phyloP scores from a whole-genome alignment of 2,888 invertebrate genomes.

The Arenicola marina region DNA sequence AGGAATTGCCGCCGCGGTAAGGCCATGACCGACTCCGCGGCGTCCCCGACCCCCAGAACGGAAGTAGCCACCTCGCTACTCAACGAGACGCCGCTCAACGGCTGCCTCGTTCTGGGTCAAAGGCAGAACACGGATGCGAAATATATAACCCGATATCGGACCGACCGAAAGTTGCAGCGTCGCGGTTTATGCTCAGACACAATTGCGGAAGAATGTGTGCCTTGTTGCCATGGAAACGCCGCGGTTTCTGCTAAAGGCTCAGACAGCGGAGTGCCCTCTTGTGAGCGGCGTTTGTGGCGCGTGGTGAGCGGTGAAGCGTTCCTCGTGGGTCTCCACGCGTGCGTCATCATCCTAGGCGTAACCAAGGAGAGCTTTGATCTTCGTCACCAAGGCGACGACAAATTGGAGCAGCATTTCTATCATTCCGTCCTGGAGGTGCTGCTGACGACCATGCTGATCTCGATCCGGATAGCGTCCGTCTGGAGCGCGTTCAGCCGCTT shows the following conservation, averaged over 20 bases:
- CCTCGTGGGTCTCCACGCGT: conserved; percentile 11
- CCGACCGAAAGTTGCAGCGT: conserved; percentile 1
- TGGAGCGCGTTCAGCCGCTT: background rate
- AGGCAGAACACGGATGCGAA: conserved; percentile 2
- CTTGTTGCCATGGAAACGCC: background rate
- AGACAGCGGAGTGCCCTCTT: too few species aligned
- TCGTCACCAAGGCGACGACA: background rate
- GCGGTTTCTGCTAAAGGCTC: too few species aligned
- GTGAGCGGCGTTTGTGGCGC: conserved; percentile 2
- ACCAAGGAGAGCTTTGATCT: conserved; percentile 13
- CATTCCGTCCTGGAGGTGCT: conserved; percentile 11
- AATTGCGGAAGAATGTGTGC: conserved; percentile 9
- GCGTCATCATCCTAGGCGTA: conserved; percentile 11
- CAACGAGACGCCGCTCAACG: background rate
- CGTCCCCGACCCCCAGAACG: too few species aligned
- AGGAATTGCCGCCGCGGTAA: too few species aligned
- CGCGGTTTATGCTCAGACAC: background rate
- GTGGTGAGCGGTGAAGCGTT: conserved; percentile 13
- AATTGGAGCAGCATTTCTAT: conserved; percentile 11
- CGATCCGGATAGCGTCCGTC: background rate
- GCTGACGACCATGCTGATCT: background rate
- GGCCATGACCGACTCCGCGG: too few species aligned
- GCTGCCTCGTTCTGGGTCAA: conserved; percentile 7
- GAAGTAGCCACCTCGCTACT: too few species aligned
- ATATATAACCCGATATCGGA: conserved; percentile 16